These are phyloP conservation scores for Rhysida immarginata DNA, from an alignment of 1,140 invertebrate genomes.

Conservation along the genomic window DNA sequence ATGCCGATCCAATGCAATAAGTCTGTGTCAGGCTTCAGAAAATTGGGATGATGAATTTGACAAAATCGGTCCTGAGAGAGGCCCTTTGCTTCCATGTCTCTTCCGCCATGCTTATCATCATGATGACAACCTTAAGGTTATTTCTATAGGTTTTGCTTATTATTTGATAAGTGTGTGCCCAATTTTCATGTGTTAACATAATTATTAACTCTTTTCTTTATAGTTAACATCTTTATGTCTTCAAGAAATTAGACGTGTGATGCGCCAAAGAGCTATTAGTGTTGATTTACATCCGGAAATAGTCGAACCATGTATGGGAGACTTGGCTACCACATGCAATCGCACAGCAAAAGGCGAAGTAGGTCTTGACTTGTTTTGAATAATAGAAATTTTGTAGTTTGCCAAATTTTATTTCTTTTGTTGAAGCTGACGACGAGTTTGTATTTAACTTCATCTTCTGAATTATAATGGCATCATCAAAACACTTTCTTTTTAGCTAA, in stretches of 20 bases:
- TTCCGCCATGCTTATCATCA: constrained; percentile 69
- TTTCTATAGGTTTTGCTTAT: constrained; percentile 14
- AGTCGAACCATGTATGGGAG: constrained; percentile 72
- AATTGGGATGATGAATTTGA: constrained; percentile 55
- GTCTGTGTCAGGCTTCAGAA: constrained; percentile 58
- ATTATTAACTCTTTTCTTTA: neutral
- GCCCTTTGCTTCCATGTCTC: constrained; percentile 76
- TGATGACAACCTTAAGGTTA: constrained; percentile 42
- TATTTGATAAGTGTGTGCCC: neutral
- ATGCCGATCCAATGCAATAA: constrained; percentile 71
- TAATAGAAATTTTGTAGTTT: too few relatives aligned
- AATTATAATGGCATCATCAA: too few relatives aligned
- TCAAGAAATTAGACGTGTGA: constrained; percentile 71
- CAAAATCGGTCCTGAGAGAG: constrained; percentile 49
- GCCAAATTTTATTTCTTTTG: neutral
- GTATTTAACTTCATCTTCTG: too few relatives aligned
- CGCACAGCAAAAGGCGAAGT: constrained; percentile 66
- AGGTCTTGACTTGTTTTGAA: constrained; percentile 7
- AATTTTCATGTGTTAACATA: too few relatives aligned
- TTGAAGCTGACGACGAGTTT: too few relatives aligned
- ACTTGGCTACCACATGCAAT: constrained; percentile 68
- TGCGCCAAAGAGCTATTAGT: constrained; percentile 76
- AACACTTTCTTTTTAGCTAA: too few relatives aligned
- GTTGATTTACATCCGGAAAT: constrained; percentile 89
- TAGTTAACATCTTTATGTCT: constrained; percentile 32